phyloP scores from a whole-genome alignment of 2,113 vertebrate species.

The Pomatorhinus ruficollis region DNA sequence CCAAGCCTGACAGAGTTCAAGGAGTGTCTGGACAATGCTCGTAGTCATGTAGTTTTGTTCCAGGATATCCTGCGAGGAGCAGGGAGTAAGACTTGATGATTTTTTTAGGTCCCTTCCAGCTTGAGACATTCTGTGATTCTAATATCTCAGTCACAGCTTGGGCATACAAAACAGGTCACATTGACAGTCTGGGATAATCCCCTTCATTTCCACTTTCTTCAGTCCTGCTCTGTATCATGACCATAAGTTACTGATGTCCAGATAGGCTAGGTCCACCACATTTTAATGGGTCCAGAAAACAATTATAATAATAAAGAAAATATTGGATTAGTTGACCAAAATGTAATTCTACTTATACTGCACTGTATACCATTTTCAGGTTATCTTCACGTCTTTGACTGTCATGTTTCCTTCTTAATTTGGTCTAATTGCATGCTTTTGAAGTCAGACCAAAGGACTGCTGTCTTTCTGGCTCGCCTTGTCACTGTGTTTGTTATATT shows the following conservation, averaged over 20 bases:
- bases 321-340: not conserved
- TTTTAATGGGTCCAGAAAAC: not conserved
- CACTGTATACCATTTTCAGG: not conserved
- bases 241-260: not conserved
- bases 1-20: not conserved
- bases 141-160: not conserved
- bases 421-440: not conserved
- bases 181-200: not conserved
- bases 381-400: not conserved
- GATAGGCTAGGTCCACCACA: not conserved
- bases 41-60: not conserved
- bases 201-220: not conserved
- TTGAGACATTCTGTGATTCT: not conserved
- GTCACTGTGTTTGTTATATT: not conserved
- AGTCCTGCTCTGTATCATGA: not conserved
- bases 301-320: not conserved
- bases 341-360: not conserved
- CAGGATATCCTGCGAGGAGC: fast-evolving
- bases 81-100: not conserved
- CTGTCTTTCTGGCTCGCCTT: not conserved
- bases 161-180: not conserved
- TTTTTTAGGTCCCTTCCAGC: not conserved
- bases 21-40: not conserved
- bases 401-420: slow-evolving; percentile 15
- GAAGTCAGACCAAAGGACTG: not conserved